Evolutionary conservation across 1,140 invertebrate species (phyloP).

Genomic region (Mercenaria mercenaria): DNA sequence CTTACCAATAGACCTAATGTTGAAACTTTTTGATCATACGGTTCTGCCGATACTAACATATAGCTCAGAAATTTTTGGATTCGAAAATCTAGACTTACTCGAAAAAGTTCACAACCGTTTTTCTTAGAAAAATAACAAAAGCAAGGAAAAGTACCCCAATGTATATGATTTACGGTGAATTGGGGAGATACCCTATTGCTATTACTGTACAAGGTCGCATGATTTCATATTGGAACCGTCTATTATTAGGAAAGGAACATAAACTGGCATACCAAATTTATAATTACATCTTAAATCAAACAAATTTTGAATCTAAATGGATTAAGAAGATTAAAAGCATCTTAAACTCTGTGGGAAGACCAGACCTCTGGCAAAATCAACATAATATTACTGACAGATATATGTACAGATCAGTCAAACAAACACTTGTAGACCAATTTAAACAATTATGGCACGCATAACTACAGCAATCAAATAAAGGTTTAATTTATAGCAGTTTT

Average conservation of each 20-base stretch:
- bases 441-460: not conserved
- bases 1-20: not conserved
- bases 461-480: slow-evolving; percentile 5
- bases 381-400: not conserved
- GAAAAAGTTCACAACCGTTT: slow-evolving; percentile 24
- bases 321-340: not conserved
- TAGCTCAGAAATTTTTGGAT: slow-evolving; percentile 22
- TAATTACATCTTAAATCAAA: not conserved
- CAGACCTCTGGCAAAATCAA: slow-evolving; percentile 18
- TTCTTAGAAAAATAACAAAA: slow-evolving; percentile 12
- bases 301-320: slow-evolving; percentile 19
- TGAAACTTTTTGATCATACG: slow-evolving; percentile 28
- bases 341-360: not conserved
- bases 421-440: slow-evolving; percentile 1
- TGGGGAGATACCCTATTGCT: slow-evolving; percentile 26
- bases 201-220: slow-evolving; percentile 3
- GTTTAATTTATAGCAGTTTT: slow-evolving; percentile 3
- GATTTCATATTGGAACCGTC: slow-evolving; percentile 24
- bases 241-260: not conserved
- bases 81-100: not conserved
- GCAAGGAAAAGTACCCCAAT: slow-evolving; percentile 24
- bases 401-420: slow-evolving; percentile 1
- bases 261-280: slow-evolving; percentile 11
- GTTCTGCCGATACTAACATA: slow-evolving; percentile 20
- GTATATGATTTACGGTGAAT: slow-evolving; percentile 6